Evolutionary conservation across 92 coral and sea anemone genomes (phyloP).

Genomic region (Paragorgia papillata): DNA sequence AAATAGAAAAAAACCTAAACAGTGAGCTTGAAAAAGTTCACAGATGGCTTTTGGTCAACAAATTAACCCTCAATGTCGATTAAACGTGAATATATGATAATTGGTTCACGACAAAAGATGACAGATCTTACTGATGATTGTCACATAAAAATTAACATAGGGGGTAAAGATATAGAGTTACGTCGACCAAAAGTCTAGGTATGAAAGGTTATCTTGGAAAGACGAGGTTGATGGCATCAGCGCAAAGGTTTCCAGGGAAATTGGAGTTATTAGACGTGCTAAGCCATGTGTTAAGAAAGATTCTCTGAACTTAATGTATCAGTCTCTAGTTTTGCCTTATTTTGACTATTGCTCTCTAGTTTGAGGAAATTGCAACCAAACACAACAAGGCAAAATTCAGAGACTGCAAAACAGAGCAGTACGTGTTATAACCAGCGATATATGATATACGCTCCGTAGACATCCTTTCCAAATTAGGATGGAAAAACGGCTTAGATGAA

Average conservation of each 20-base stretch:
- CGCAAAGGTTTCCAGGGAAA: neutral
- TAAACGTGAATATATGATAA: conserved; percentile 4
- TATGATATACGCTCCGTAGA: conserved; percentile 10
- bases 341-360: conserved; percentile 7
- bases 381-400: neutral
- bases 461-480: too few species aligned
- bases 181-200: neutral
- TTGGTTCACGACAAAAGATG: neutral
- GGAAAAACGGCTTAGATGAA: too few species aligned
- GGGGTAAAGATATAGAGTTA: neutral
- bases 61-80: neutral
- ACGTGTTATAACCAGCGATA: neutral
- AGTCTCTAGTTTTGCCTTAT: neutral
- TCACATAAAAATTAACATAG: neutral
- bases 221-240: conserved; percentile 1
- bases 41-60: neutral
- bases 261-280: neutral
- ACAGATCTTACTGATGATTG: neutral
- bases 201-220: neutral
- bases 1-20: too few species aligned
- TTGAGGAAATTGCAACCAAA: conserved; percentile 8
- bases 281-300: neutral
- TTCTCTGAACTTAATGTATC: neutral
- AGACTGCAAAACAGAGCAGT: conserved; percentile 9
- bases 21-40: too few species aligned